phyloP scores from a whole-genome alignment of 2,888 invertebrate genomes.

The Aspidiotus rigidus region DNA sequence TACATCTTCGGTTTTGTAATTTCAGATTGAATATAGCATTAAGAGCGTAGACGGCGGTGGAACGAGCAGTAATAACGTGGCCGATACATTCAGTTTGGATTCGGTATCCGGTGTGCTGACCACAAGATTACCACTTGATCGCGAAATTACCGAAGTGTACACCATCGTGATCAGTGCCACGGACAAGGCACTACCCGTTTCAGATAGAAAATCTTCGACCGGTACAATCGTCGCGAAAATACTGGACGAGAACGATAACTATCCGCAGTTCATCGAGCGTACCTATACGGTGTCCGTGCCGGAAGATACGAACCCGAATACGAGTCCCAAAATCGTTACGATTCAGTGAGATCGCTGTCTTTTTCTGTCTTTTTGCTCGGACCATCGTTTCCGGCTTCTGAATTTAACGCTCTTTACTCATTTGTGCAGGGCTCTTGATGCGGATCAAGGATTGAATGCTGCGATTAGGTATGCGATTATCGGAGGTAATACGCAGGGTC shows the following conservation, averaged over 20 bases:
- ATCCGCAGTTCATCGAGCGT: conserved; percentile 83
- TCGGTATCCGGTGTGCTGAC: conserved; percentile 74
- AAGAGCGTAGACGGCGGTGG: conserved; percentile 60
- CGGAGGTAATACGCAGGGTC: conserved; percentile 86
- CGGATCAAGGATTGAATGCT: conserved; percentile 85
- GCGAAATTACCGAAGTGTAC: conserved; percentile 79
- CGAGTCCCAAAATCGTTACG: conserved; percentile 71
- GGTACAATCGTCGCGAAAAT: conserved; percentile 74
- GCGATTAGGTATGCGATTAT: conserved; percentile 90
- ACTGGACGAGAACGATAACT: conserved; percentile 85
- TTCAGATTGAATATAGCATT: conserved; percentile 64
- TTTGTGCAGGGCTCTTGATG: conserved; percentile 67
- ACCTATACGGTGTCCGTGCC: conserved; percentile 78
- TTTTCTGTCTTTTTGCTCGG: too few species aligned
- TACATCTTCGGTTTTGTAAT: not conserved
- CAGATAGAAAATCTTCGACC: conserved; percentile 61
- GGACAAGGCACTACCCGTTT: conserved; percentile 70
- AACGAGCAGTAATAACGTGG: conserved; percentile 42
- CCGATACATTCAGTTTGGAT: conserved; percentile 76
- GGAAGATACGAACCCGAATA: conserved; percentile 78
- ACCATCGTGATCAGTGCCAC: conserved; percentile 74
- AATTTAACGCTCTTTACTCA: not conserved
- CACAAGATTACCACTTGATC: conserved; percentile 68
- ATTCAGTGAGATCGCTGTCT: conserved; percentile 49
- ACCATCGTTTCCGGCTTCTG: not conserved